phyloP scores from a whole-genome alignment of 2,113 vertebrate species.

The Canis aureus region DNA sequence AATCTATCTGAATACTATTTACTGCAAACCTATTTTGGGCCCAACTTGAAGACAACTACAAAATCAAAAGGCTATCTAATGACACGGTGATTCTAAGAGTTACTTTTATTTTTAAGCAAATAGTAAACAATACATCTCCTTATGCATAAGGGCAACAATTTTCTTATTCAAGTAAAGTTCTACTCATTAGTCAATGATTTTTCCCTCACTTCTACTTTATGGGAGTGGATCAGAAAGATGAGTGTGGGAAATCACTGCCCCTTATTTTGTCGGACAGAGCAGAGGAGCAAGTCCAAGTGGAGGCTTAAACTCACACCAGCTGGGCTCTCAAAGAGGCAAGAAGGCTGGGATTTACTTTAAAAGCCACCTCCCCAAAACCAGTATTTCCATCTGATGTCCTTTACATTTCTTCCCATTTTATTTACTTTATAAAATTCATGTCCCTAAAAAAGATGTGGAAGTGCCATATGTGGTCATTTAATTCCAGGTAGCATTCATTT shows the following conservation, averaged over 20 bases:
- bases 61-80: conserved; percentile 48
- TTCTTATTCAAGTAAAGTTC: conserved; percentile 58
- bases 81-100: conserved; percentile 30
- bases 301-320: conserved; percentile 68
- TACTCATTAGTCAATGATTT: conserved; percentile 36
- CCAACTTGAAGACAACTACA: conserved; percentile 40
- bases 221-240: neutral
- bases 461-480: conserved; percentile 76
- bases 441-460: conserved; percentile 75
- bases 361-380: conserved; percentile 9
- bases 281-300: conserved; percentile 21
- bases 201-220: conserved; percentile 18
- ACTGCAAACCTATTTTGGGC: conserved; percentile 3
- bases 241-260: neutral
- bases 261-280: conserved; percentile 24
- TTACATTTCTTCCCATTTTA: conserved; percentile 73
- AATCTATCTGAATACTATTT: neutral
- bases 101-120: conserved; percentile 39
- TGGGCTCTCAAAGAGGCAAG: conserved; percentile 62
- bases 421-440: conserved; percentile 64
- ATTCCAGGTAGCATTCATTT: conserved; percentile 77
- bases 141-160: conserved; percentile 18
- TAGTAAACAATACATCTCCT: conserved; percentile 1
- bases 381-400: conserved; percentile 69
- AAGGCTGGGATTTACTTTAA: conserved; percentile 63